Evolutionary conservation across 2,797 vertebrate species (phyloP).

Genomic region (Phyllotis vaccarum): DNA sequence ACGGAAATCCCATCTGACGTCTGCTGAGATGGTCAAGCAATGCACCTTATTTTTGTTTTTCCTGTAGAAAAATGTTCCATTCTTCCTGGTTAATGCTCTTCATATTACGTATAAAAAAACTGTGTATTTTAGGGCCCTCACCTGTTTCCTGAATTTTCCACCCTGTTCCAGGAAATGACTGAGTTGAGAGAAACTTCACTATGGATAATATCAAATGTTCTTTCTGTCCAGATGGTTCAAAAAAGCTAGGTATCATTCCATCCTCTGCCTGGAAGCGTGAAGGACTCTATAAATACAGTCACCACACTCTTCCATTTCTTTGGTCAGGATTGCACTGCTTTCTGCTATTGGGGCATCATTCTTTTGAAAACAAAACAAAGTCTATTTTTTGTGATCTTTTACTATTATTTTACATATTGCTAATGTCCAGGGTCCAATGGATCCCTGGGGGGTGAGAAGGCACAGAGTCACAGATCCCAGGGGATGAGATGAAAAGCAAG

Average conservation of each 20-base stretch:
- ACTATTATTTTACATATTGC: too few relatives aligned
- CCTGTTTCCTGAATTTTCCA: background rate
- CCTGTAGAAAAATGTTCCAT: background rate
- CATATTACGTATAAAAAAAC: background rate
- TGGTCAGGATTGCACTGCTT: background rate
- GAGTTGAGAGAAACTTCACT: background rate
- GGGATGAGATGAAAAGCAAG: too few relatives aligned
- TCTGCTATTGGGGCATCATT: background rate
- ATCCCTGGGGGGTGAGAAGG: too few relatives aligned
- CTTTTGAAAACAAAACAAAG: background rate
- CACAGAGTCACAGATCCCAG: too few relatives aligned
- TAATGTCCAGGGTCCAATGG: too few relatives aligned
- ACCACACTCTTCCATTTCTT: background rate
- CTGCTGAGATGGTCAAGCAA: constrained; percentile 11
- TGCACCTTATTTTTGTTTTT: background rate
- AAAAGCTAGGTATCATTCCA: background rate
- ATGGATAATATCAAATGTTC: background rate
- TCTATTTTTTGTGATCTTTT: background rate
- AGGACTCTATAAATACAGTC: background rate
- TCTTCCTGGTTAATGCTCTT: background rate
- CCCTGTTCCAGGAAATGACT: background rate
- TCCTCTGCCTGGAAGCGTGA: background rate
- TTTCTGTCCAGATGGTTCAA: background rate
- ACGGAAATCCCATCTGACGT: constrained; percentile 35
- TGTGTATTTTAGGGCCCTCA: background rate